Evolutionary conservation across 2,888 invertebrate species (phyloP).

Genomic region (Latrodectus elegans): DNA sequence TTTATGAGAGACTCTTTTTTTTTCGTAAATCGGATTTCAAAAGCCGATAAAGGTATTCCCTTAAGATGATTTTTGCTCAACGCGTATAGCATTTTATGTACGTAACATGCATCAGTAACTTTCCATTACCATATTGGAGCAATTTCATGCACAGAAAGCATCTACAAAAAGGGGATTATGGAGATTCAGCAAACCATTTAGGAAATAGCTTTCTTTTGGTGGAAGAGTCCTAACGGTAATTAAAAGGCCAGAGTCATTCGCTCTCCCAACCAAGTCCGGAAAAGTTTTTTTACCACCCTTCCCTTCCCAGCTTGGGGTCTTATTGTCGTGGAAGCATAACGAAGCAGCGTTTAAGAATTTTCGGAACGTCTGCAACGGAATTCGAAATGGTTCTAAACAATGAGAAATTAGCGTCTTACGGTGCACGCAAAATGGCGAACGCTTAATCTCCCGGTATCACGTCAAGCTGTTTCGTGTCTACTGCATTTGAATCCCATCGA

Average conservation of each 20-base stretch:
- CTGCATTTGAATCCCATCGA: conserved; percentile 1
- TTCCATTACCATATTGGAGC: background rate
- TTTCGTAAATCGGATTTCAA: background rate
- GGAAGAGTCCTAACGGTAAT: conserved; percentile 19
- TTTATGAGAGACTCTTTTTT: background rate
- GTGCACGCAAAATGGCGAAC: conserved; percentile 24
- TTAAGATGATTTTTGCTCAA: background rate
- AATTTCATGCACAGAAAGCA: background rate
- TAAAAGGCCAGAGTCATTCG: conserved; percentile 19
- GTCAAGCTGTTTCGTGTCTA: conserved; percentile 3
- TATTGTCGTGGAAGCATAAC: conserved; percentile 14
- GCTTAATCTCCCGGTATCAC: conserved; percentile 30
- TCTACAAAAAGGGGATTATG: background rate
- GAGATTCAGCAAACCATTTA: background rate
- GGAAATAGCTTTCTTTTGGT: background rate
- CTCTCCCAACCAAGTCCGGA: background rate
- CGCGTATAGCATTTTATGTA: background rate
- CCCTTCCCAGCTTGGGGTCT: conserved; percentile 1
- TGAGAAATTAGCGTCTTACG: conserved; percentile 54
- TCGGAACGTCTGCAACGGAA: conserved; percentile 4
- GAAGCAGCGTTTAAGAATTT: background rate
- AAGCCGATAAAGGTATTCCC: background rate
- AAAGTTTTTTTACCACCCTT: background rate
- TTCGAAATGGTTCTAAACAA: conserved; percentile 46
- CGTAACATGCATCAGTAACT: background rate